Evolutionary conservation across 2,113 vertebrate species (phyloP).

Genomic region (Perccottus glenii): DNA sequence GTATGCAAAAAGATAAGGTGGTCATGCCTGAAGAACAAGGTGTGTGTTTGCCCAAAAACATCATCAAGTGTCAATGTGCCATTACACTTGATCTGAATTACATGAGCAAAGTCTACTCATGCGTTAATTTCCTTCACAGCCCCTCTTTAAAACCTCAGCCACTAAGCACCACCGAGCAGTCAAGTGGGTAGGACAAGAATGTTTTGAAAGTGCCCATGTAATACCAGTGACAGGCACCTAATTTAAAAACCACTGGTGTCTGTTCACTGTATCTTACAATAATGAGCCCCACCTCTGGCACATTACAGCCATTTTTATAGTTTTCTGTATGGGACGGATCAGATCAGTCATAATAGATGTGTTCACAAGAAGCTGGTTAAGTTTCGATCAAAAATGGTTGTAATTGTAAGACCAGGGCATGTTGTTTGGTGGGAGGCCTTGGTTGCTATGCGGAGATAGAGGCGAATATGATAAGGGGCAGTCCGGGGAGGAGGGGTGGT

Average conservation of each 20-base stretch:
- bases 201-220: conserved; percentile 10
- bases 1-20: conserved; percentile 40
- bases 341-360: too few species aligned
- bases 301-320: background rate
- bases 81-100: conserved; percentile 5
- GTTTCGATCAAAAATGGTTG: too few species aligned
- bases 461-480: conserved; percentile 71
- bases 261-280: too few species aligned
- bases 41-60: conserved; percentile 30
- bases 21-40: conserved; percentile 47
- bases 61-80: too few species aligned
- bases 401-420: conserved; percentile 30
- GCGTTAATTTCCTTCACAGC: conserved; percentile 2
- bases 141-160: conserved; percentile 32
- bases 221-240: background rate
- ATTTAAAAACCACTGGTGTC: conserved; percentile 1
- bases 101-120: conserved; percentile 1
- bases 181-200: conserved; percentile 23
- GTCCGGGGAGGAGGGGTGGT: conserved; percentile 34
- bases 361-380: too few species aligned
- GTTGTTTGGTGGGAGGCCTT: conserved; percentile 56
- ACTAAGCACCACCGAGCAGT: conserved; percentile 48
- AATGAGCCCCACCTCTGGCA: too few species aligned
- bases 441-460: conserved; percentile 69
- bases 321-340: background rate